These are phyloP conservation scores for Drosophila kanekoi DNA, from an alignment of 2,888 invertebrate species.

Conservation along the genomic window DNA sequence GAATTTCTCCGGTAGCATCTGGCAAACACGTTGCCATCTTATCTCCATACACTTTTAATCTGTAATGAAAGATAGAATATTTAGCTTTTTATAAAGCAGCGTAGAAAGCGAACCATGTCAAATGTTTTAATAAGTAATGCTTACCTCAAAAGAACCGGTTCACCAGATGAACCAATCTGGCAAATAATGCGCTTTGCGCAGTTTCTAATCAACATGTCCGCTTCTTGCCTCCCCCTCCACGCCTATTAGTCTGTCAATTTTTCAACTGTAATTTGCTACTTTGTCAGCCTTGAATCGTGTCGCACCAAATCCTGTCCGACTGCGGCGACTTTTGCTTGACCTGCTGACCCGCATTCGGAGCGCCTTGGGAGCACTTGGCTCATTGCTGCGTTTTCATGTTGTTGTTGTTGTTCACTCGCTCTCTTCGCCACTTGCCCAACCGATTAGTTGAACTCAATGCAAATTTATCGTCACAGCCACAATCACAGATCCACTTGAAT, in stretches of 20 bases:
- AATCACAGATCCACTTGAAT: conserved; percentile 70
- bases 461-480: conserved; percentile 72
- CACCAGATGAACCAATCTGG: conserved; percentile 4
- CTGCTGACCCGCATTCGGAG: conserved; percentile 56
- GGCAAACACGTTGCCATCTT: conserved; percentile 8
- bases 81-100: not conserved
- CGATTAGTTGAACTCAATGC: conserved; percentile 58
- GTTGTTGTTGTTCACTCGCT: conserved; percentile 4
- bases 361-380: conserved; percentile 32
- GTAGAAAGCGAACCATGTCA: conserved; percentile 8
- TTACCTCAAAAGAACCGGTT: conserved; percentile 23
- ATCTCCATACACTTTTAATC: conserved; percentile 17
- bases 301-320: conserved; percentile 41
- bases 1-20: conserved; percentile 17
- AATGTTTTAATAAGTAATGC: conserved; percentile 12
- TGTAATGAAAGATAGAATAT: not conserved
- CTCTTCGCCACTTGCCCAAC: conserved; percentile 13
- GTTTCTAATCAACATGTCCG: not conserved
- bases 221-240: not conserved
- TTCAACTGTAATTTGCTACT: conserved; percentile 10
- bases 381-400: conserved; percentile 23
- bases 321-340: conserved; percentile 36
- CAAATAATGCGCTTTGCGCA: conserved; percentile 6
- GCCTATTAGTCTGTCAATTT: conserved; percentile 12
- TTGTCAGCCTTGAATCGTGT: conserved; percentile 53